Base-by-base conservation (phyloP, 2,797 vertebrate genomes). In the Mus spretus region DNA sequence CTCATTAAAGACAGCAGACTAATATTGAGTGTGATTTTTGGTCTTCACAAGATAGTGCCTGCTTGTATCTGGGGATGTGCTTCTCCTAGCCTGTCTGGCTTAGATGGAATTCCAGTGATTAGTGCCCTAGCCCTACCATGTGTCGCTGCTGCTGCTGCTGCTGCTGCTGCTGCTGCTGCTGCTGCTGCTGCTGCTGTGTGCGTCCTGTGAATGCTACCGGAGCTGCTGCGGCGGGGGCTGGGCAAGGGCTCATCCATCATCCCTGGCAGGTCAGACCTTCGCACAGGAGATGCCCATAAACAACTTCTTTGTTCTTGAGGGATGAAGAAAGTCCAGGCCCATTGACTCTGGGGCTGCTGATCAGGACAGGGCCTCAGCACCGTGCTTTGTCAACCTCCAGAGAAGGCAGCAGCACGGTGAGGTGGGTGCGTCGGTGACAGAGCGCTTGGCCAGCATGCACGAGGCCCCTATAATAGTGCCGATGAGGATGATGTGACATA, bases 181-280 rank as follows among this genome's bases (percentile, higher is more conserved):
- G 26, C 6, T 0, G 1, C 8, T 11, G 26, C 8, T 13, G 31
- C 4, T 12, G 37, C 11, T 6, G 22, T 3, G 9, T 26, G 34
- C 13, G 0, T 26, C 82, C 1, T 0, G 1, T 10, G 37, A 50
- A 12, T 0, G 34, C 34, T 3, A 1, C 34, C 0, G 0, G 59
- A 47, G 63, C 34, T 12, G 28, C 70, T 0, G 1, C 13, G n/a
- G 0, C 11, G 28, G 24, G 79, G 50, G 17, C 19, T 0, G 7
- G 11, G 82, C 67, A 24, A 13, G 26, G 26, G 22, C 13, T 31
- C 84, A 44, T 67, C 89, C 19, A 7, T 82, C 94, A 31, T 0
- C 28, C 44, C 59, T 15, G 61, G 70, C 65, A 80, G 82, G 57
- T 80, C 44, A 19, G 82, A n/a, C 47, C 70, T 1, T n/a, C 13